Base-by-base conservation (phyloP, 2,797 vertebrate species). In the Malurus leucopterus region DNA sequence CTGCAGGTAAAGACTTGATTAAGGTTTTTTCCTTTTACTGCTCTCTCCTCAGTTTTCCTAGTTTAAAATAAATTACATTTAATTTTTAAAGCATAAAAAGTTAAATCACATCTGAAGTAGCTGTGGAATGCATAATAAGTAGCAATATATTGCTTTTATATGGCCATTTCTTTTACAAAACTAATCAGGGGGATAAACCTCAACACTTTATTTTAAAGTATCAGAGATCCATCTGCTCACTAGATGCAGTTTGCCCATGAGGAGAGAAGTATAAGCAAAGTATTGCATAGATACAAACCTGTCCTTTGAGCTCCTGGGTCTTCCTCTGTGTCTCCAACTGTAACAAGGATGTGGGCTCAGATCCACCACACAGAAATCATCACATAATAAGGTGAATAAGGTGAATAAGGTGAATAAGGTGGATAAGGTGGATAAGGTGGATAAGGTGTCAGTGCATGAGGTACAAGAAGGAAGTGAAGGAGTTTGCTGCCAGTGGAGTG, bases 171-270 rank as follows among this genome's bases (percentile, higher is more conserved):
- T 86, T 78, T 65, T 8, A 29, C 1, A 9, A 55, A 44, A 36
- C 19, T 41, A 6, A 22, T 12, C 5, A 20, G 0, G 2, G 1
- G 2, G 1, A 54, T 43, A 69, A 78, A 85, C 57, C 6, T 1
- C 8, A 36, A 22, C 4, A 41, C 0, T 67, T 70, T 23, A 51
- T 79, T 78, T 71, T 55, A 16, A 72, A 59, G 27, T 73, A 32
- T 64, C 3, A 6, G 58, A 73, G 46, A 50, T 2, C 10, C 4
- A 15, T 44, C 23, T 84, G 17, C 14, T 77, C 43, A 71, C n/a
- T 77, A 46, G 68, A 82, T 46, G 15, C 2, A 34, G 74, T 72
- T 74, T 76, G 10, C 4, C 29, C 34, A 6, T 30, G 8, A 76
- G 16, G 16, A 77, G 32, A 58, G 47, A 67, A 62, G n/a, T 46